A percentile compares a stretch with the other conserved stretches of the same genome.
phyloP scores from a whole-genome alignment of 2,888 invertebrate genomes.

The Drosophila fungiperda region DNA sequence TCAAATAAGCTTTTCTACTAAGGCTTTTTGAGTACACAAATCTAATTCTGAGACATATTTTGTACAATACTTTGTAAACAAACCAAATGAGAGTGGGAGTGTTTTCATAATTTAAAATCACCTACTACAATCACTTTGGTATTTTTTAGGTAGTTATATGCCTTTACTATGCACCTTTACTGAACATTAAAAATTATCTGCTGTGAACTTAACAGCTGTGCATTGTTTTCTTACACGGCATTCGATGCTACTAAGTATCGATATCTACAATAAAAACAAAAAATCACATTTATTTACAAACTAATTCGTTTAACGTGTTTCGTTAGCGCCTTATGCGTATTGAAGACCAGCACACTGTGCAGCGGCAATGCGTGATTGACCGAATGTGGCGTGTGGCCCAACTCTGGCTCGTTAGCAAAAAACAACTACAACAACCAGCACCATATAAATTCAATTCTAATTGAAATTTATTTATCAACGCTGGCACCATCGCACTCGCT shows the following conservation, averaged over 20 bases:
- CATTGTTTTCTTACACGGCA: not conserved
- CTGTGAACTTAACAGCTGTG: constrained; percentile 7
- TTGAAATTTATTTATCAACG: constrained; percentile 73
- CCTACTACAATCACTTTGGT: not conserved
- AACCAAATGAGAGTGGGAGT: not conserved
- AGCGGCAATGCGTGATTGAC: constrained; percentile 40
- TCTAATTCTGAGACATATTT: not conserved
- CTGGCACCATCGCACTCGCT: constrained; percentile 14
- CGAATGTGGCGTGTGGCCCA: constrained; percentile 24
- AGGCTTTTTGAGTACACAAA: not conserved
- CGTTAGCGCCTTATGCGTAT: constrained; percentile 38
- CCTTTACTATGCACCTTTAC: not conserved
- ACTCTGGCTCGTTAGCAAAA: constrained; percentile 15
- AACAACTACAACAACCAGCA: constrained; percentile 28
- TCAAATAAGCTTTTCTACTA: not conserved
- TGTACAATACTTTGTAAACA: not conserved
- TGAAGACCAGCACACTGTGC: constrained; percentile 22
- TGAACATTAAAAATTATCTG: not conserved
- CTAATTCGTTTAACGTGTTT: constrained; percentile 53
- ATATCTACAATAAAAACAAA: constrained; percentile 20
- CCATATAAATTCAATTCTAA: constrained; percentile 61
- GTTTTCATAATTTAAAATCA: not conserved
- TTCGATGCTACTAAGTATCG: constrained; percentile 38
- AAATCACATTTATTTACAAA: constrained; percentile 59
- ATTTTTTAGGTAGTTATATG: not conserved